Percentiles rank a stretch among this genome's conserved stretches.
Evolutionary conservation across 2,888 invertebrate species (phyloP).

Genomic region (Litoditis marina): DNA sequence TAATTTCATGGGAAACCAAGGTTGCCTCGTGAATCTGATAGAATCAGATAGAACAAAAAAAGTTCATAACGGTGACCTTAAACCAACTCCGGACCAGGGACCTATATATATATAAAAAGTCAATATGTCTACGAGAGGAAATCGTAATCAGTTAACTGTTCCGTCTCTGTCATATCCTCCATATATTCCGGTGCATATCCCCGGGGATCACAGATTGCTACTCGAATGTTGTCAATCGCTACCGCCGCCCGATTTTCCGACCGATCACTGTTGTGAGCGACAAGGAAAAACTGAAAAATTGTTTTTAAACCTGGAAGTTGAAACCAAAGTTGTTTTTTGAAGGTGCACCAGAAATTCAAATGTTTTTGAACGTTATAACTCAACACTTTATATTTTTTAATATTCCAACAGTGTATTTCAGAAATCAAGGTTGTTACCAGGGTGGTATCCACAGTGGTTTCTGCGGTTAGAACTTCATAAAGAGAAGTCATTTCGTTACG

Average conservation of each 20-base stretch:
- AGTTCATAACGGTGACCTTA: no score
- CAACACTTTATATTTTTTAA: no score
- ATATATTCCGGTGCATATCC: conserved; percentile 45
- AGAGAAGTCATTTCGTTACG: no score
- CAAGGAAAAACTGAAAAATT: conserved; percentile 54
- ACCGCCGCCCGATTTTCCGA: conserved; percentile 51
- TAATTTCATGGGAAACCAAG: no score
- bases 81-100: neutral
- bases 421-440: no score
- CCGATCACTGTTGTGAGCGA: conserved; percentile 55
- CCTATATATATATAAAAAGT: neutral
- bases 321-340: neutral
- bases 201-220: conserved; percentile 54
- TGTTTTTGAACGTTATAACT: no score
- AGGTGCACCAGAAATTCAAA: no score
- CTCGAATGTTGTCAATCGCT: conserved; percentile 58
- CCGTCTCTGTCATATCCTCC: conserved; percentile 29
- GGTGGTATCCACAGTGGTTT: no score
- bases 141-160: conserved; percentile 15
- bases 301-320: neutral
- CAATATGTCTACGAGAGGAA: neutral
- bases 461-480: no score
- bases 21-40: no score
- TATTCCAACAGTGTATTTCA: no score
- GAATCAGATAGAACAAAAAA: no score